Conservation (phyloP, 2,888 invertebrate species). For the Melinaea marsaeus region DNA sequence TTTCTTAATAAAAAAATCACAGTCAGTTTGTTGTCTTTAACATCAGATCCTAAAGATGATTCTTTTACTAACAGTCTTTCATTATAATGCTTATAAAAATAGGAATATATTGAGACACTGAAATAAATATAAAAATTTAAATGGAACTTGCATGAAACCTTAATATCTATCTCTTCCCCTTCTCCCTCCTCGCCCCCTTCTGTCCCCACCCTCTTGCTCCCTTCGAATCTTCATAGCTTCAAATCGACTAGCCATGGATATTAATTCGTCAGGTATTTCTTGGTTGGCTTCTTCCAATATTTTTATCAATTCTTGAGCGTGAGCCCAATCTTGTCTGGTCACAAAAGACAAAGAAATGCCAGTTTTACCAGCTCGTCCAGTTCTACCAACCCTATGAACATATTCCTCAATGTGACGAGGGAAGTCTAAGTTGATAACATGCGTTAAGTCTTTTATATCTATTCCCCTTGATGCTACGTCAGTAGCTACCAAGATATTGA, state of each 20-base stretch:
- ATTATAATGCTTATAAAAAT: background rate
- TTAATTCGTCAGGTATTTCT: conserved; percentile 86
- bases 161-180: conserved; percentile 53
- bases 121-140: conserved; percentile 11
- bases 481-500: conserved; percentile 92
- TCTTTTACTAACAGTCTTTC: background rate
- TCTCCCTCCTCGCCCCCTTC: conserved; percentile 54
- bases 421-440: conserved; percentile 95
- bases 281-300: conserved; percentile 93
- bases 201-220: conserved; percentile 72
- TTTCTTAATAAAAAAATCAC: background rate
- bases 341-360: conserved; percentile 91
- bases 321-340: conserved; percentile 88
- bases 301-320: conserved; percentile 87
- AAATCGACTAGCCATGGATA: conserved; percentile 86
- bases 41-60: conserved; percentile 2
- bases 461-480: conserved; percentile 97
- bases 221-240: conserved; percentile 81
- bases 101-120: background rate
- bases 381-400: conserved; percentile 96
- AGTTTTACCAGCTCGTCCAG: conserved; percentile 92
- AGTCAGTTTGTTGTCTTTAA: background rate
- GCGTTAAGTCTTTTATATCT: conserved; percentile 92
- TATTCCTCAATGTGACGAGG: conserved; percentile 97
- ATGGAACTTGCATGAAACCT: conserved; percentile 6